Evolutionary conservation across 2,113 vertebrate genomes (phyloP).

Genomic region (Hucho hucho): DNA sequence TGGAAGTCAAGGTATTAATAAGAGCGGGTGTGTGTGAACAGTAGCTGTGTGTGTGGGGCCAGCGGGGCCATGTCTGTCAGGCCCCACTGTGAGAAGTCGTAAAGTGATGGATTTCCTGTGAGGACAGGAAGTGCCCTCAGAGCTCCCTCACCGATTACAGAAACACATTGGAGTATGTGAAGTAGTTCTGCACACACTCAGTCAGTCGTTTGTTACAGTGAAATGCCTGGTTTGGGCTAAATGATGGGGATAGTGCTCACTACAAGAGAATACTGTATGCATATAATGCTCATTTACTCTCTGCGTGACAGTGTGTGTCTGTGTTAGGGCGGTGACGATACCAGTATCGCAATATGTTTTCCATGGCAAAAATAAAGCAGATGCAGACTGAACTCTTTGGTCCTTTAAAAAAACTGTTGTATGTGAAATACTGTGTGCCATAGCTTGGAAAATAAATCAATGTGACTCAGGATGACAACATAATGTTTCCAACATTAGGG

Average conservation of each 20-base stretch:
- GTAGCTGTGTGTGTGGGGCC: conserved; percentile 2
- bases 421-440: too few relatives aligned
- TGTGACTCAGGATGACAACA: too few relatives aligned
- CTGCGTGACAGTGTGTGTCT: neutral
- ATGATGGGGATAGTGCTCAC: neutral
- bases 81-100: conserved; percentile 3
- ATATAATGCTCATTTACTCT: neutral
- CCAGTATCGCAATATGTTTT: too few relatives aligned
- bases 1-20: neutral
- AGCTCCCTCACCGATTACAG: conserved; percentile 6
- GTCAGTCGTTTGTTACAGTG: conserved; percentile 3
- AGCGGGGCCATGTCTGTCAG: neutral
- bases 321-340: too few relatives aligned
- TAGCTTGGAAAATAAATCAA: too few relatives aligned
- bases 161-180: neutral
- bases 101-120: conserved; percentile 15
- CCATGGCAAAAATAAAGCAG: too few relatives aligned
- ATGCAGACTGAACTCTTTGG: too few relatives aligned
- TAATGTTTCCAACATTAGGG: too few relatives aligned
- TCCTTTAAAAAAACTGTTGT: too few relatives aligned
- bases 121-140: conserved; percentile 1
- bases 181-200: neutral
- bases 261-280: neutral
- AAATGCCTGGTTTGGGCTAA: neutral
- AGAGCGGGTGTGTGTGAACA: neutral